phyloP scores from a whole-genome alignment of 2,113 vertebrate genomes.

The Caranx ignobilis region DNA sequence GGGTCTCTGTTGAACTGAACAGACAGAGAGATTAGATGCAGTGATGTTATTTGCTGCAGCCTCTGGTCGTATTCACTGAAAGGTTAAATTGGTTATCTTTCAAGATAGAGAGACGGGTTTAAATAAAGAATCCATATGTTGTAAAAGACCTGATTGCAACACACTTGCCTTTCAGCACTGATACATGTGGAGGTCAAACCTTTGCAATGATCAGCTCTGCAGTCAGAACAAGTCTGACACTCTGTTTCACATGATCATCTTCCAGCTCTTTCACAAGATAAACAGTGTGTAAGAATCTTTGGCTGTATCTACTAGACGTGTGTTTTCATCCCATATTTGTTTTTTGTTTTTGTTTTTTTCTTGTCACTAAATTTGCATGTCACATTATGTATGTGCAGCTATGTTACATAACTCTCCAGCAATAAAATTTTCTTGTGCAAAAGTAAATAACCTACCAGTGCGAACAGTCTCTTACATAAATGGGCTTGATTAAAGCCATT shows the following conservation, averaged over 20 bases:
- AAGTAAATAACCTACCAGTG: slow-evolving; percentile 6
- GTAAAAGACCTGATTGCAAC: not conserved
- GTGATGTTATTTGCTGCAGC: not conserved
- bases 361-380: not conserved
- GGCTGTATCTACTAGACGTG: not conserved
- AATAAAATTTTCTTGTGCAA: slow-evolving; percentile 54
- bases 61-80: not conserved
- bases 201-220: not conserved
- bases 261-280: not conserved
- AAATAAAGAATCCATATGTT: not conserved
- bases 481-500: not conserved
- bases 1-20: not conserved
- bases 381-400: slow-evolving; percentile 19
- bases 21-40: slow-evolving; percentile 2
- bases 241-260: not conserved
- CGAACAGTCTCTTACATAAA: not conserved
- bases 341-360: too few species aligned
- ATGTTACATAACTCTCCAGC: slow-evolving; percentile 40
- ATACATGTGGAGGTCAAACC: not conserved
- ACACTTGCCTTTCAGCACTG: not conserved
- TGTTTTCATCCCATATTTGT: slow-evolving; percentile 13
- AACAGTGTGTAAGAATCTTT: not conserved
- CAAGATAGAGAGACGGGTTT: not conserved
- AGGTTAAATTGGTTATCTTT: not conserved
- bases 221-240: not conserved